phyloP scores from a whole-genome alignment of 2,113 vertebrate genomes.

The Illadopsis cleaveri region DNA sequence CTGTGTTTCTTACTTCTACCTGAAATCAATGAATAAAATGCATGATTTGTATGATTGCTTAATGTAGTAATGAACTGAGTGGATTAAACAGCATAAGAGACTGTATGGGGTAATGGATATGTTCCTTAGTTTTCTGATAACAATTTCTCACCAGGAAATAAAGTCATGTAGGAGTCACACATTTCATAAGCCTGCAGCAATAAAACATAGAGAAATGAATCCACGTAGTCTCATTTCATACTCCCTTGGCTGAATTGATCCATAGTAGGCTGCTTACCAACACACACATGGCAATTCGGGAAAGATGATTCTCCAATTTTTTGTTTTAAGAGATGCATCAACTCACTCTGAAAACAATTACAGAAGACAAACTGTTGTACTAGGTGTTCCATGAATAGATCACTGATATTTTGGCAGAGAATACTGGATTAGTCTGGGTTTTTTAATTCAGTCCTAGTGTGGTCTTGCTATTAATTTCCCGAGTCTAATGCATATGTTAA shows the following conservation, averaged over 20 bases:
- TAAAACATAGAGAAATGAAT: neutral
- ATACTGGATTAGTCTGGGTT: neutral
- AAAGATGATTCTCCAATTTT: neutral
- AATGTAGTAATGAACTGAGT: neutral
- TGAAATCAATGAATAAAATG: neutral
- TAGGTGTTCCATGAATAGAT: conserved; percentile 16
- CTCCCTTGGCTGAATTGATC: neutral
- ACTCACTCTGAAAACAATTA: conserved; percentile 39
- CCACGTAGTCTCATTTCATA: neutral
- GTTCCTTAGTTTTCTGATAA: neutral
- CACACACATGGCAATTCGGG: neutral
- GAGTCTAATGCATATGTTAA: conserved; percentile 16
- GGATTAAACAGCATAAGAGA: neutral
- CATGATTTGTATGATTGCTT: neutral
- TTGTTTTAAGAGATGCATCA: neutral
- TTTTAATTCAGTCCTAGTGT: neutral
- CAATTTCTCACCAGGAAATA: neutral
- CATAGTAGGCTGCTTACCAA: neutral
- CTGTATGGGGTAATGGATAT: neutral
- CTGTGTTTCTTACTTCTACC: neutral
- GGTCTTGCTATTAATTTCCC: conserved; percentile 35
- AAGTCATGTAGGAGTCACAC: neutral
- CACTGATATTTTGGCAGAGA: neutral
- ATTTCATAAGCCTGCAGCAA: neutral
- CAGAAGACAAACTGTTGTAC: conserved; percentile 45